Evolutionary conservation across 2,113 vertebrate genomes (phyloP).

Genomic region (Piprites chloris): DNA sequence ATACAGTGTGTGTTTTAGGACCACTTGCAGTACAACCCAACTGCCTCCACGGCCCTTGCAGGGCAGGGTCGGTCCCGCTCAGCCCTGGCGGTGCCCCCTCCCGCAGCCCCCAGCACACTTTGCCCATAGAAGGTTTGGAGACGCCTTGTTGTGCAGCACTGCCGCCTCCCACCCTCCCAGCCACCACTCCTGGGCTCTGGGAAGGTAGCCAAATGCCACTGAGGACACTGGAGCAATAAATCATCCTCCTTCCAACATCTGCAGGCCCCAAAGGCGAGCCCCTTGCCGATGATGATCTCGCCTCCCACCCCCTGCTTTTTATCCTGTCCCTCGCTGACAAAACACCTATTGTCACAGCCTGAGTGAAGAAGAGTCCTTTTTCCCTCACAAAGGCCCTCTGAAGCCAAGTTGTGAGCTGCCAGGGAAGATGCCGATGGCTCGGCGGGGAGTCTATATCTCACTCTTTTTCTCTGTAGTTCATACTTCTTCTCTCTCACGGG

Average conservation of each 20-base stretch:
- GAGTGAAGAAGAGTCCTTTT: conserved; percentile 91
- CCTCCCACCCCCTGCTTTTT: conserved; percentile 73
- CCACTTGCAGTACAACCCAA: fast-evolving
- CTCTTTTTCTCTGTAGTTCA: conserved; percentile 74
- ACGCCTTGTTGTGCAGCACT: conserved; percentile 73
- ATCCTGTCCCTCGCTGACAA: conserved; percentile 84
- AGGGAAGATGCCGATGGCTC: conserved; percentile 84
- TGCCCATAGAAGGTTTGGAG: conserved; percentile 82
- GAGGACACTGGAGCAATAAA: conserved; percentile 90
- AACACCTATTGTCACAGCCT: conserved; percentile 88
- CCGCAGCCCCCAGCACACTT: background rate
- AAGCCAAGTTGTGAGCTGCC: conserved; percentile 88
- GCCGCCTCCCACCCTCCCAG: conserved; percentile 65
- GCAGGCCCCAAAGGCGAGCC: conserved; percentile 82
- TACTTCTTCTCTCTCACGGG: conserved; percentile 85
- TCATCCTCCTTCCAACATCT: conserved; percentile 90
- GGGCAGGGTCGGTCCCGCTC: background rate
- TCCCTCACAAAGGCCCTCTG: conserved; percentile 89
- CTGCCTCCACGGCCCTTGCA: background rate
- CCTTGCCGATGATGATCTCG: conserved; percentile 78
- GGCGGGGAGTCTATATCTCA: conserved; percentile 79
- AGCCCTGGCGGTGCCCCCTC: background rate
- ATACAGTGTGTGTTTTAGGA: background rate
- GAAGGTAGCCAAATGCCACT: conserved; percentile 91
- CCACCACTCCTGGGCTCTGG: conserved; percentile 80